A percentile compares a stretch with the other conserved stretches of the same genome.
Evolutionary conservation across 1,140 invertebrate genomes (phyloP).

Genomic region (Leptinotarsa undecemlineata): DNA sequence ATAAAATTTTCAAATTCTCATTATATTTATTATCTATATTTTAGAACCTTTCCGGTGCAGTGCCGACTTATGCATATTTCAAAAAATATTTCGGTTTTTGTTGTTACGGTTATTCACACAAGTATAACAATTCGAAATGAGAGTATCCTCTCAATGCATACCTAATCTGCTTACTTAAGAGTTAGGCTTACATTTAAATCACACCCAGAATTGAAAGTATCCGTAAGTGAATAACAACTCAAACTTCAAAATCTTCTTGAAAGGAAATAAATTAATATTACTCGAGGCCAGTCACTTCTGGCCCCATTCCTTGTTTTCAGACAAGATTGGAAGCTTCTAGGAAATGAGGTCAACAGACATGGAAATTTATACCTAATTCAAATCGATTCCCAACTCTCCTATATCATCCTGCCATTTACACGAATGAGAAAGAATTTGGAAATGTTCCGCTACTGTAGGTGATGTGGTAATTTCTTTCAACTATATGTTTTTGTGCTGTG

Average conservation of each 20-base stretch:
- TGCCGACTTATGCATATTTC: too few species aligned
- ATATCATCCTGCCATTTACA: not conserved
- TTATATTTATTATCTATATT: too few species aligned
- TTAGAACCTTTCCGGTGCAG: too few species aligned
- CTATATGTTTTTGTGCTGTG: constrained; percentile 5
- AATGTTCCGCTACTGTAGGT: not conserved
- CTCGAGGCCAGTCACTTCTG: too few species aligned
- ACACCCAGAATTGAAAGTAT: not conserved
- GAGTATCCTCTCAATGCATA: not conserved
- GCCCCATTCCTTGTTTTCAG: not conserved
- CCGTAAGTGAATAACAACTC: not conserved
- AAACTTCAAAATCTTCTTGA: not conserved
- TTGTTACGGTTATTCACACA: too few species aligned
- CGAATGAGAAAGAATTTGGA: not conserved
- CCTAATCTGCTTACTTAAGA: not conserved
- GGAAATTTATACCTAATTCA: not conserved
- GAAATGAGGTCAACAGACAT: constrained; percentile 2
- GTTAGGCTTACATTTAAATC: constrained; percentile 8
- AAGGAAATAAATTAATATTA: too few species aligned
- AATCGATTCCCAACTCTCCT: not conserved
- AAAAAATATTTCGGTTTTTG: too few species aligned
- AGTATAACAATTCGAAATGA: not conserved
- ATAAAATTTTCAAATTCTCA: too few species aligned
- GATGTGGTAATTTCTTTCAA: constrained; percentile 25
- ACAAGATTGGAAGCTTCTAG: not conserved